These are phyloP conservation scores for Theocolax elegans DNA, from an alignment of 1,140 invertebrate species.

Conservation along the genomic window DNA sequence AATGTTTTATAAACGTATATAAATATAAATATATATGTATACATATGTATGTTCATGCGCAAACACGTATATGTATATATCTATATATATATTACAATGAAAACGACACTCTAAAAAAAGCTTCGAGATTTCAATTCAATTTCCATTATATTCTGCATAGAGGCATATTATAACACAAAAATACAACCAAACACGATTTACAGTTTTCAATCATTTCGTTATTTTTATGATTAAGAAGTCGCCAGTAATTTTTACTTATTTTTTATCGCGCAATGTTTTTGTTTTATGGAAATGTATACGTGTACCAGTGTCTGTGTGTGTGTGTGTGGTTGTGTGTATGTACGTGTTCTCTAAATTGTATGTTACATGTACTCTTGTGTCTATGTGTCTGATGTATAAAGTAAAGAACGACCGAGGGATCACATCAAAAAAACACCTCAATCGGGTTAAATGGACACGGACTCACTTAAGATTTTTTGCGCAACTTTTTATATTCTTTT, in stretches of 20 bases:
- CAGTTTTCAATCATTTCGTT: conserved; percentile 52
- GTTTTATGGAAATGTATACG: conserved; percentile 45
- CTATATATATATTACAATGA: too few species aligned
- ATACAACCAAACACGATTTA: conserved; percentile 61
- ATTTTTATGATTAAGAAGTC: conserved; percentile 57
- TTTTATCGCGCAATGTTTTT: conserved; percentile 18
- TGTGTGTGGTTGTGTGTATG: too few species aligned
- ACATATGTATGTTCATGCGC: too few species aligned
- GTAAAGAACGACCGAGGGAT: conserved; percentile 30
- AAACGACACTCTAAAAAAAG: conserved; percentile 21
- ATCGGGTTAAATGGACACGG: conserved; percentile 13
- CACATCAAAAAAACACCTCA: conserved; percentile 33
- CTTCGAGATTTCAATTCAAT: conserved; percentile 47
- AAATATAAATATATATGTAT: not conserved
- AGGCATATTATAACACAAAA: conserved; percentile 55
- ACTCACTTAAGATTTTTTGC: conserved; percentile 11
- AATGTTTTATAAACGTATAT: not conserved
- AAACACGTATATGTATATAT: too few species aligned
- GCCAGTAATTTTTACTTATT: conserved; percentile 48
- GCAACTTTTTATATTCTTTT: conserved; percentile 21
- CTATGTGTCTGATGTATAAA: conserved; percentile 16
- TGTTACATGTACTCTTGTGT: conserved; percentile 36
- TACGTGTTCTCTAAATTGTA: too few species aligned
- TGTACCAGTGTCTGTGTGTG: too few species aligned
- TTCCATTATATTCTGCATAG: conserved; percentile 60